Base-by-base conservation (phyloP, 2,797 vertebrate genomes). In the Eutrigla gurnardus region DNA sequence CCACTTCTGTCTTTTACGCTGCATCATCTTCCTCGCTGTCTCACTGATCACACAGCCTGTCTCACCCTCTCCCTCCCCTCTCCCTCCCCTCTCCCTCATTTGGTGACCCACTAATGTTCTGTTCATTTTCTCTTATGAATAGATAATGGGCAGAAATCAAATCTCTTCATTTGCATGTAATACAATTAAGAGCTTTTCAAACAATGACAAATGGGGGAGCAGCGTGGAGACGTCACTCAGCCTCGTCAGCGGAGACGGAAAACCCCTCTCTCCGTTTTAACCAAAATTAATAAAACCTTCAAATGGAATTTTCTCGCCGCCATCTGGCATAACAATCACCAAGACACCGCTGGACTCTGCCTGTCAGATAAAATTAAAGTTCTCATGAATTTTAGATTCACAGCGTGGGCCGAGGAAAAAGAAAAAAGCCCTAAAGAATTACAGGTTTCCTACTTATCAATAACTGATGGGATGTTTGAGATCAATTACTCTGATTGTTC, bases 161-260 rank as follows among this genome's bases (percentile, higher is more conserved):
- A 97, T 97, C 96, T 97, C 96, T 98, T 98, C 96, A 97, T 98
- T 97, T 97, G 96, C 94, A 97, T 97, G 97, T 97, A 97, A 98
- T 97, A 95, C 94, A 97, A 98, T 97, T 97, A 97, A 97, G 96
- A 97, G 93, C 95, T 95, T 95, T 96, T 96, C 95, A 97, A 97
- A 97, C 96, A 95, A 97, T 96, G 97, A 98, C 96, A 96, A 96
- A 98, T 97, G 96, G 96, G 94, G 94, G 95, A 25, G 25, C 95
- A 95, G 95, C 95, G 94, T 95, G 93, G 94, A 96, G 94, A 93
- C 96, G 96, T 97, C 96, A 97, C 95, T 97, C 96, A 96, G 96
- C 93, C 95, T 95, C 94, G 94, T 95, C 96, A 95, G 94, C 88
- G 94, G 91, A 73, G 93, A 94, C 93, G 96, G 95, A 91, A 91